Evolutionary conservation across 2,797 vertebrate genomes (phyloP), one percentile per base, ranked within the genome.

Genomic region (Pachyuromys duprasi): DNA sequence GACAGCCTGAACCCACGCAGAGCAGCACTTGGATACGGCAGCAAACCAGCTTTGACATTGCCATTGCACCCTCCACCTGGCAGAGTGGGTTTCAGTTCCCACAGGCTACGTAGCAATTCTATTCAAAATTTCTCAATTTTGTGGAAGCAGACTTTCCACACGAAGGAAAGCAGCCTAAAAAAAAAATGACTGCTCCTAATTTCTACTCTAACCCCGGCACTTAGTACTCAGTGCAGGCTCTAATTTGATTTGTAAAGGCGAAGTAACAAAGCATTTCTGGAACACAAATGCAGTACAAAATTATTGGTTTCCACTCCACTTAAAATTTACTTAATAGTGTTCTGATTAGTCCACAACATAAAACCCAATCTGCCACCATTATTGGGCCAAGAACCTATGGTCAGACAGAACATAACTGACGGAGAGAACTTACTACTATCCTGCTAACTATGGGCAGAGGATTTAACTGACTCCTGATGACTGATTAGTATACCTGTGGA

Each of bases 191-290:
- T 70, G 26, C 33, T 39, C 33, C 60, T 82, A 28, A 95, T 81
- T 92, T 92, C 17, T 63, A 11, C 18, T 42, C 49, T 80, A 95
- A n/a, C 42, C 5, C 76, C 3, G 75, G 15, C 80, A 81, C 53
- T 39, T n/a, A 76, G 53, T 33, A 33, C 11, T 84, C 72, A 74
- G 42, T 57, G 55, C 3, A 76, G 8, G 33, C 76, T 60, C 86
- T 86, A 75, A 92, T 86, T 49, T 91, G 62, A 91, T 76, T 69
- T 87, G 8, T n/a, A 63, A 89, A 95, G 63, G 45, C 69, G 83
- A 81, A 88, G n/a, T n/a, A 92, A 81, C 53, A 36, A 89, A 60
- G 88, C 24, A 81, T 69, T 67, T 96, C 24, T 70, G 8, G 45
- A 92, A 80, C 31, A 67, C 28, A 78, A 90, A 91, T 78, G 57